Evolutionary conservation across 2,113 vertebrate genomes (phyloP), one percentile per base, ranked within the genome.

Genomic region (Cebus imitator): DNA sequence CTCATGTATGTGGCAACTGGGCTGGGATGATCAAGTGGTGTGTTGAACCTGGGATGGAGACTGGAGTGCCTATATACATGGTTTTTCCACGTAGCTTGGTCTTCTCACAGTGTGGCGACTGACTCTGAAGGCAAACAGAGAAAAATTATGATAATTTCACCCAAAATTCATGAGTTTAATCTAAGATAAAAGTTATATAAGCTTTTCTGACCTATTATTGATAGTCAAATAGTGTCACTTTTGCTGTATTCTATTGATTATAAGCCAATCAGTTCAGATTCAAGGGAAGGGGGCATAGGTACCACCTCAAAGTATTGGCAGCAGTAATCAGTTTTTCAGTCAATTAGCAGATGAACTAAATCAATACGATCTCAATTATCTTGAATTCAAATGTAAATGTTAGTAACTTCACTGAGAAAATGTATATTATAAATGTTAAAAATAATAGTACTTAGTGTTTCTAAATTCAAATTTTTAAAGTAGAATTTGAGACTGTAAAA

Each of bases 31-130:
- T 57, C 32, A 23, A 78, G n/a, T 20, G 4, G 0, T 40, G 7
- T 8, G 2, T 13, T 87, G 27, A 37, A 23, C 4, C 2, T 6
- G 13, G 21, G 4, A 21, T 11, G 30, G 2, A 37, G 58, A 57
- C 45, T 32, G 12, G 1, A 72, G 18, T 5, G 6, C 1, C 1
- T 6, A 0, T 1, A 5, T 10, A 32, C 27, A 4, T 2, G 3
- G 18, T 35, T 5, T 84, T 50, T n/a, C 18, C n/a, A 9, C 2
- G 0, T n/a, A 21, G 17, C 6, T 43, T 72, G 12, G 3, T 4
- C 30, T 88, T 68, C 70, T 66, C 21, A 21, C 5, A 87, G 8
- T 43, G 11, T 30, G 4, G 18, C 1, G 5, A 21, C 1, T n/a
- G 37, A 17, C 4, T 70, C 1, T 37, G 37, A 43, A 8, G 14